Evolutionary conservation across 2,113 vertebrate species (phyloP).

Genomic region (Halichoeres trimaculatus): DNA sequence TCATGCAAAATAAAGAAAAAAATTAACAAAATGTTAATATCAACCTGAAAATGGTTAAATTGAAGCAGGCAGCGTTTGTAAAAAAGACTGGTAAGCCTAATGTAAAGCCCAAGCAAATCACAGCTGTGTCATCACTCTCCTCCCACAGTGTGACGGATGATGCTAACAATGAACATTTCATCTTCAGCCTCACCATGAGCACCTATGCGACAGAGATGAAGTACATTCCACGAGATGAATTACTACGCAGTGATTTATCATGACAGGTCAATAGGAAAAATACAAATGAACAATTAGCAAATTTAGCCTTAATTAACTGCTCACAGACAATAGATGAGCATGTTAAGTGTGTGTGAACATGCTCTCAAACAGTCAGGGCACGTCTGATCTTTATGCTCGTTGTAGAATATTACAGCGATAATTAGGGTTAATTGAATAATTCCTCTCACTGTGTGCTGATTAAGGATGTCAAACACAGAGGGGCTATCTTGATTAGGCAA

Average conservation of each 20-base stretch:
- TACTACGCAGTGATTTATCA: conserved; percentile 74
- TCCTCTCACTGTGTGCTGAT: conserved; percentile 61
- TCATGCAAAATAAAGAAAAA: conserved; percentile 1
- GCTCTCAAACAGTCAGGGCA: conserved; percentile 58
- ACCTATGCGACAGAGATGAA: conserved; percentile 77
- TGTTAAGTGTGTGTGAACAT: conserved; percentile 69
- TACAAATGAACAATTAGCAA: conserved; percentile 83
- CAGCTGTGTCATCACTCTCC: conserved; percentile 73
- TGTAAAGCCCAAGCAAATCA: conserved; percentile 56
- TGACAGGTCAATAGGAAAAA: conserved; percentile 77
- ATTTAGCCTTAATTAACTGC: conserved; percentile 77
- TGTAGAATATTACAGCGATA: conserved; percentile 75
- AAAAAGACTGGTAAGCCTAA: conserved; percentile 4
- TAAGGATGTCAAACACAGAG: conserved; percentile 72
- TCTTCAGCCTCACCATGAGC: conserved; percentile 67
- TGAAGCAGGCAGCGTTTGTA: background rate
- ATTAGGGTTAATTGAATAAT: conserved; percentile 82
- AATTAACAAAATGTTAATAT: conserved; percentile 1
- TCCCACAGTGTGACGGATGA: conserved; percentile 80
- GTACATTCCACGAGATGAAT: conserved; percentile 68
- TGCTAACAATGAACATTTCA: conserved; percentile 78
- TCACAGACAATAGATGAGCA: conserved; percentile 73
- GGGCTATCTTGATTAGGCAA: conserved; percentile 59
- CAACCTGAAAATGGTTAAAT: conserved; percentile 9
- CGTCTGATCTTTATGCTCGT: conserved; percentile 67